A percentile compares a stretch with the other conserved stretches of the same genome.
Evolutionary conservation across 2,888 invertebrate genomes (phyloP).

Genomic region (Meliscaeva auricollis): DNA sequence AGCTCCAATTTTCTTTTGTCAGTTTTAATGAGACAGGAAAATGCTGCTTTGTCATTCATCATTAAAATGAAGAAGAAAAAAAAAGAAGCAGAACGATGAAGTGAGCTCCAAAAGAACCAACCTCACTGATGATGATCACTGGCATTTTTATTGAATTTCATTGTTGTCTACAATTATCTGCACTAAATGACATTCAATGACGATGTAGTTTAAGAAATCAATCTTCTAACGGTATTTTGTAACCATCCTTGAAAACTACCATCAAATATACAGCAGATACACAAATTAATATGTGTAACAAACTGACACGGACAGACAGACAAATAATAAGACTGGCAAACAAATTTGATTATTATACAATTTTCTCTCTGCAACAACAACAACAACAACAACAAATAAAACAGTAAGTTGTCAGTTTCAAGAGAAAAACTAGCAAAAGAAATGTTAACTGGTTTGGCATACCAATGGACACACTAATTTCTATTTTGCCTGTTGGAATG

Average conservation of each 20-base stretch:
- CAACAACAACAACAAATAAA: neutral
- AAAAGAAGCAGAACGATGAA: neutral
- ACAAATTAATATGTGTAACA: slow-evolving; percentile 29
- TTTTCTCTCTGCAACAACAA: slow-evolving; percentile 23
- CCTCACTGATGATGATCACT: neutral
- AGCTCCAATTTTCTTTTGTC: slow-evolving; percentile 29
- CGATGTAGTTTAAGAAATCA: slow-evolving; percentile 43
- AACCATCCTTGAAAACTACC: slow-evolving; percentile 1
- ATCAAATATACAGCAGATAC: neutral
- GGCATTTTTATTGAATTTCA: neutral
- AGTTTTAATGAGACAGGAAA: slow-evolving; percentile 36
- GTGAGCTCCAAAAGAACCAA: neutral
- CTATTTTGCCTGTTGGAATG: slow-evolving; percentile 67
- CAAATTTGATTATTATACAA: slow-evolving; percentile 72
- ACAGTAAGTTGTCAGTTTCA: slow-evolving; percentile 63
- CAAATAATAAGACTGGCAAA: slow-evolving; percentile 42
- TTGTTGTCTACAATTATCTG: slow-evolving; percentile 3
- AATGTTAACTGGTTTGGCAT: slow-evolving; percentile 60
- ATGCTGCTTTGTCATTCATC: slow-evolving; percentile 35
- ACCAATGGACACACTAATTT: slow-evolving; percentile 70
- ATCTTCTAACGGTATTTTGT: slow-evolving; percentile 28
- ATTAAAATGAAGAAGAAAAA: slow-evolving; percentile 35
- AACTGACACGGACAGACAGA: slow-evolving; percentile 44
- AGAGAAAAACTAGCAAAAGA: slow-evolving; percentile 5
- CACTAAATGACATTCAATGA: slow-evolving; percentile 25